Evolutionary conservation across 2,888 invertebrate genomes (phyloP), one percentile per base, ranked within the genome.

Genomic region (Acleris sparsana): DNA sequence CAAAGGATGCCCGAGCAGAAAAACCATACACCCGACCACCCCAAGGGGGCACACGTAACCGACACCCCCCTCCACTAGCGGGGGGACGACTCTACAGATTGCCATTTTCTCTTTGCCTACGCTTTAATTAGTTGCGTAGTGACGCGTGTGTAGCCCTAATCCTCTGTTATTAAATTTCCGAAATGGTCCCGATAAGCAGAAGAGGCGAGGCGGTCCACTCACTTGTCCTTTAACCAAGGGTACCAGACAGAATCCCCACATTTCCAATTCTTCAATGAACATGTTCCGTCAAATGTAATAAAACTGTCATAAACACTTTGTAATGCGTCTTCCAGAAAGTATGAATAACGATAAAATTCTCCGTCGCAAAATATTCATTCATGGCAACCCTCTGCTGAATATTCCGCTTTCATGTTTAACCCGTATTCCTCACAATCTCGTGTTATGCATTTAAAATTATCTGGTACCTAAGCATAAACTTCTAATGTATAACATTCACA

Each of bases 1-100:
- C 93, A 93, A 93, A 93, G 93, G 93, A 93, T 93, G 93, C 92
- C 93, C 92, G 93, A 93, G 93, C 89, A 93, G 93, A 93, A 93
- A 93, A 93, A 93, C 93, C 93, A 93, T 92, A 92, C 92, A 92
- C 92, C 92, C 92, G 85, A 88, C 90, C 90, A 89, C 90, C 92
- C 91, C 83, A 86, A 90, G 92, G 91, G 91, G 92, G 91, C 88
- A 92, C 89, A 92, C 92, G 92, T 93, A 93, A 93, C 93, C 90
- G 88, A 91, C 92, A 89, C 91, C 90, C 87, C 90, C 88, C 88
- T 84, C 82, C 90, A 93, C 93, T 89, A 92, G 88, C 92, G 88
- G 93, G 92, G 87, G 90, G 89, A 89, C 88, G 86, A 87, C 89
- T 90, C 89, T 89, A 85, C 92, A 89, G 92, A 92, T 92, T 92